Conservation (phyloP, 2,113 vertebrate species). For the Cisticola juncidis region DNA sequence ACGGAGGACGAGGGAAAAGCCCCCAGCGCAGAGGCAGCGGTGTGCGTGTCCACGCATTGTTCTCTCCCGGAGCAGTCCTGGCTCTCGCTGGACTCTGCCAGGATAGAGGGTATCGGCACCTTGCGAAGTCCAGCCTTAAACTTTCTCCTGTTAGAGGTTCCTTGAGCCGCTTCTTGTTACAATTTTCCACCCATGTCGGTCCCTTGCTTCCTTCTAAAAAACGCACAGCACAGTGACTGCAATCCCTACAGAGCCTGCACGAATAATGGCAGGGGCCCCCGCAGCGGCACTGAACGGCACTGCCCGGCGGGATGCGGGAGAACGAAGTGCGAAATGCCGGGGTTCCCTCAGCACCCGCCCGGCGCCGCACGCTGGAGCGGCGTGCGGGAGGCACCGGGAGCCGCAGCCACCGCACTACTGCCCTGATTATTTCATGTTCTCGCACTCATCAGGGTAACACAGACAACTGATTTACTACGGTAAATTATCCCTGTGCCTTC, state of each 20-base stretch:
- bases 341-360: not conserved
- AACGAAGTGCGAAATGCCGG: not conserved
- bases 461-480: not conserved
- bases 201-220: not conserved
- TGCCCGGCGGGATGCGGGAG: not conserved
- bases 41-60: not conserved
- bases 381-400: not conserved
- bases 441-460: not conserved
- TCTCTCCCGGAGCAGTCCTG: not conserved
- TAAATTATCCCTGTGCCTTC: not conserved
- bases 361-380: not conserved
- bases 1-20: not conserved
- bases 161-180: not conserved
- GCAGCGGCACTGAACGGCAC: not conserved
- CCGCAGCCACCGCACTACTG: not conserved
- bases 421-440: not conserved
- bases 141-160: not conserved
- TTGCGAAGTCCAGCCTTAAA: not conserved
- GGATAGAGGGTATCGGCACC: not conserved
- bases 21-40: not conserved
- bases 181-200: not conserved
- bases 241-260: not conserved
- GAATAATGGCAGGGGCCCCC: not conserved
- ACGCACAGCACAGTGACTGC: not conserved
- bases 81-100: not conserved